Evolutionary conservation across 2,888 invertebrate genomes (phyloP), one percentile per base, ranked within the genome.

Genomic region (Pediacus dermestoides): DNA sequence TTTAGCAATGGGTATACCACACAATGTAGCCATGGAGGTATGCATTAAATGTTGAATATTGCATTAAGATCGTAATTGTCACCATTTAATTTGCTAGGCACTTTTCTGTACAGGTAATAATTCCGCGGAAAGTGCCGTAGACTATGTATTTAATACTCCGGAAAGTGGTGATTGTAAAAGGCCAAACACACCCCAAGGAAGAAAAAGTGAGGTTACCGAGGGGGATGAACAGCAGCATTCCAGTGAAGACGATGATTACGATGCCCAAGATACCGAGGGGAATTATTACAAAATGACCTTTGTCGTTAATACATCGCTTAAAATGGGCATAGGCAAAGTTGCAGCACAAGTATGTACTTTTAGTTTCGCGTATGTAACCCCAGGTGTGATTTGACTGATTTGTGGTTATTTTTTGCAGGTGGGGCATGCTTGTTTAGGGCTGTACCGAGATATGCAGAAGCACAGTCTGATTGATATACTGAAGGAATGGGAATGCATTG

Each of bases 261-360:
- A 42, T 23, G 47, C 50, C 1, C 55, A 55, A 25, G 57, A 53
- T 22, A 52, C 40, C 10, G 44, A 46, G 14, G 61, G 58, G 35
- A 31, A 68, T 25, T 63, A 63, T 34, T 76, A 71, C 61, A 81
- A 81, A 67, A 81, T 81, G 81, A 76, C 77, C 12, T 76, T 81
- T 62, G 74, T 80, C 15, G 76, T 80, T 3, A 81, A 81, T 61
- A 63, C 66, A 26, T 71, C 72, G 14, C 62, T 81, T 32, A 71
- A 74, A 46, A 81, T 81, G 81, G 77, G 79, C 1, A 63, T 72
- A 15, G 81, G 81, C 2, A 81, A 81, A 62, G 63, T 76, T 22
- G 75, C 76, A 11, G 73, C 77, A 22, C 77, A 78, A 64, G 74
- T 74, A 46, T 72, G 8, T 10, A 7, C 9, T 7, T 7, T 12